Percentiles rank a stretch among this genome's conserved stretches.
phyloP scores from a whole-genome alignment of 2,888 invertebrate species.

The Hermaeophaga mercurialis region DNA sequence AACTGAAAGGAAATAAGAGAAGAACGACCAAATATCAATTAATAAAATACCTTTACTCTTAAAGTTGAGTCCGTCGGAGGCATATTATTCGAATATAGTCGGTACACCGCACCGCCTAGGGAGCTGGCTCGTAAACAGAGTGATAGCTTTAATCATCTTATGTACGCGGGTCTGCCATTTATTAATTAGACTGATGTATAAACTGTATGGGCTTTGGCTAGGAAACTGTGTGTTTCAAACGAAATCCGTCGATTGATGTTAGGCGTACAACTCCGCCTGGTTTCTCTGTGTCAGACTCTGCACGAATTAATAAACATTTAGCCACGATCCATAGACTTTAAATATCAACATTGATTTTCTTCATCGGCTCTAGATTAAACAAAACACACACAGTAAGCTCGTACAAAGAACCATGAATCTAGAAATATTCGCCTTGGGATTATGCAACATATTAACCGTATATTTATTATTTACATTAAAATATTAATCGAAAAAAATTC shows the following conservation, averaged over 20 bases:
- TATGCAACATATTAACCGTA: not conserved
- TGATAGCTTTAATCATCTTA: constrained; percentile 48
- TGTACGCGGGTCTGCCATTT: constrained; percentile 51
- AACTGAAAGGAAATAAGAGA: constrained; percentile 5
- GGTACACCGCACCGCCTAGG: constrained; percentile 29
- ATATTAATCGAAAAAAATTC: too few species aligned
- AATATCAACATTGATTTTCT: constrained; percentile 28
- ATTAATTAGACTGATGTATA: constrained; percentile 58
- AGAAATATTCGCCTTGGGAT: not conserved
- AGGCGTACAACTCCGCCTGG: constrained; percentile 30
- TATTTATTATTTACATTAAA: too few species aligned
- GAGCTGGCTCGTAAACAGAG: constrained; percentile 31
- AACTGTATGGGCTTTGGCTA: constrained; percentile 50
- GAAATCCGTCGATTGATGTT: constrained; percentile 50
- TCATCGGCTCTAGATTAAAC: constrained; percentile 8
- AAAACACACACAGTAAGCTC: not conserved
- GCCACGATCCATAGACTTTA: constrained; percentile 39
- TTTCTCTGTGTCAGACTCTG: constrained; percentile 46
- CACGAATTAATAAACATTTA: constrained; percentile 53
- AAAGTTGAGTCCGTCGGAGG: constrained; percentile 10
- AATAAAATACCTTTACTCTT: constrained; percentile 20
- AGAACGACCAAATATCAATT: constrained; percentile 10
- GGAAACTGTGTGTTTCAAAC: constrained; percentile 50
- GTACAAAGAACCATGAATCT: not conserved
- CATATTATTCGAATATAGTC: constrained; percentile 20